A percentile compares a stretch with the other conserved stretches of the same genome.
Evolutionary conservation across 2,888 invertebrate genomes (phyloP).

Genomic region (Eugnorisma glareosa): DNA sequence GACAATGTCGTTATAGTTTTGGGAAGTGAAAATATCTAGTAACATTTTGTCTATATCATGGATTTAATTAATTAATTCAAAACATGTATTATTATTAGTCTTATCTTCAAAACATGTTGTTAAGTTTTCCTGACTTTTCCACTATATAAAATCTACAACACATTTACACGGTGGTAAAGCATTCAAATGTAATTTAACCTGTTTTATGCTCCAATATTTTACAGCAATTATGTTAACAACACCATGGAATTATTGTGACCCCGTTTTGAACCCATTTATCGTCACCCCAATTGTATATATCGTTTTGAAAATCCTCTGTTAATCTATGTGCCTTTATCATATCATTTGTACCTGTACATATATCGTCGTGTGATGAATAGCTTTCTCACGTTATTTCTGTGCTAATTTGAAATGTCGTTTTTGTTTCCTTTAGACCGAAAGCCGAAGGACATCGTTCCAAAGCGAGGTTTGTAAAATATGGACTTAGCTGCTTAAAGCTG

Average conservation of each 20-base stretch:
- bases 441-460: constrained; percentile 84
- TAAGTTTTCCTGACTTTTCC: neutral
- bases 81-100: too few species aligned
- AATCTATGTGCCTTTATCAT: constrained; percentile 8
- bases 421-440: constrained; percentile 81
- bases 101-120: neutral
- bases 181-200: constrained; percentile 16
- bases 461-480: constrained; percentile 79
- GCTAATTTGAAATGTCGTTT: constrained; percentile 70
- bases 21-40: neutral
- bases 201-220: constrained; percentile 26
- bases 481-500: neutral
- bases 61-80: neutral
- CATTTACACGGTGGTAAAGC: constrained; percentile 30
- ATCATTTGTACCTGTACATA: constrained; percentile 31
- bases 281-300: constrained; percentile 49
- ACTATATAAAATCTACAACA: neutral
- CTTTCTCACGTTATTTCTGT: constrained; percentile 55
- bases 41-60: neutral
- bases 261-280: neutral
- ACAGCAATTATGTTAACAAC: constrained; percentile 22
- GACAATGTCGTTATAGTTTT: neutral
- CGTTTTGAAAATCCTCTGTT: constrained; percentile 18
- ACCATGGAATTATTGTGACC: constrained; percentile 18
- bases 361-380: constrained; percentile 42